A percentile compares a stretch with the other conserved stretches of the same genome.
Evolutionary conservation across 2,888 invertebrate genomes (phyloP).

Genomic region (Pasiphila rectangulata): DNA sequence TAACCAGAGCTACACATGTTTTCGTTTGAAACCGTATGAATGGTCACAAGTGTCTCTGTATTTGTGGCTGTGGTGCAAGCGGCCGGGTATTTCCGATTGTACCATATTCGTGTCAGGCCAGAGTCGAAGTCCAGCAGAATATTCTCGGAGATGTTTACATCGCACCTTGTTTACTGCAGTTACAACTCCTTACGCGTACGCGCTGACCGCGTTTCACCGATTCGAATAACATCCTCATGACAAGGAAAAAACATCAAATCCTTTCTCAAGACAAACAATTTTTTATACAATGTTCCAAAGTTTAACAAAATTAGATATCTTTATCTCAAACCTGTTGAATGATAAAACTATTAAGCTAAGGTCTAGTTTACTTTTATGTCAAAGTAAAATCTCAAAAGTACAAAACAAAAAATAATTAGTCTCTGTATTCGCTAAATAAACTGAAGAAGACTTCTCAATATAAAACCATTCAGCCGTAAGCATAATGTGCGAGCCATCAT

Average conservation of each 20-base stretch:
- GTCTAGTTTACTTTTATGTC: too few relatives aligned
- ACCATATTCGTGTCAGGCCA: constrained; percentile 49
- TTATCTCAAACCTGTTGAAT: too few relatives aligned
- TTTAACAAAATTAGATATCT: too few relatives aligned
- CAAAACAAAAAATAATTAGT: neutral
- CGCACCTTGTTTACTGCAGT: constrained; percentile 60
- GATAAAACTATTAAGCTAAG: neutral
- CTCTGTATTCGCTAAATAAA: constrained; percentile 1
- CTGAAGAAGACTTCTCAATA: constrained; percentile 43
- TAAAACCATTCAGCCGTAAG: constrained; percentile 44
- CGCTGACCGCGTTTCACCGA: constrained; percentile 22
- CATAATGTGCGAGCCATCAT: constrained; percentile 46
- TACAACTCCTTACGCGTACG: constrained; percentile 24
- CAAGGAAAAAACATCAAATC: neutral
- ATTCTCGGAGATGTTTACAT: constrained; percentile 59
- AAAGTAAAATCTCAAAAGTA: neutral
- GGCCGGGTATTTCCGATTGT: constrained; percentile 59
- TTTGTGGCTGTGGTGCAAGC: constrained; percentile 46
- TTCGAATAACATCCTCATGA: constrained; percentile 1
- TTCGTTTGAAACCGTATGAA: constrained; percentile 19
- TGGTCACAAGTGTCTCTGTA: constrained; percentile 26
- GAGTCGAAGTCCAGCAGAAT: constrained; percentile 71
- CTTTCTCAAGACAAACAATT: too few relatives aligned
- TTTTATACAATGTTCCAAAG: too few relatives aligned
- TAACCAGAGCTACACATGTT: constrained; percentile 10